Base-by-base conservation (phyloP, 2,797 vertebrate genomes). In the Enteromius mattozi region DNA sequence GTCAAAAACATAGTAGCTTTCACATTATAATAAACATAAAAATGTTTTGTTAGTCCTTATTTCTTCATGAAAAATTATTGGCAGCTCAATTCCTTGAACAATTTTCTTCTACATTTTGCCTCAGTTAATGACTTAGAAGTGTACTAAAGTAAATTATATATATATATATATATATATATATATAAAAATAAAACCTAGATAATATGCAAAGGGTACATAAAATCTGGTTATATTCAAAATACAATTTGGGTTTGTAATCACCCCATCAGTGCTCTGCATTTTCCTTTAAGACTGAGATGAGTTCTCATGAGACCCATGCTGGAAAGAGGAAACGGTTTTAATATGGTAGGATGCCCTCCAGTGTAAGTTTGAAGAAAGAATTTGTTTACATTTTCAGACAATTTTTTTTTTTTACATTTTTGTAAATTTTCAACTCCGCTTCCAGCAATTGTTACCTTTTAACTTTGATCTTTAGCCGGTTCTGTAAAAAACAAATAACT, bases 331-430 rank as follows among this genome's bases (percentile, higher is more conserved):
- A 54, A 65, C 66, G 1, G 19, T 37, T 70, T 51, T n/a, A 56
- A 83, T 65, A 61, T 21, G 27, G 21, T 54, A 78, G 3, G 10
- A 84, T 79, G 54, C 75, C 49, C 37, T 61, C 45, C 33, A 68
- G 66, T 65, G 65, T 59, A 69, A 40, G 65, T 42, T 42, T 37
- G 21, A 47, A 71, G 75, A 71, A 84, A 19, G 17, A 0, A 5
- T 24, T 33, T 49, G 21, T 42, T 42, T 54, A 54, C 2, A 12
- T 6, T 13, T 33, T 49, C 3, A 14, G 27, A 8, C 3, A 10
- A 12, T 19, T 14, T 56, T 56, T 59, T 30, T 51, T 49, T 69
- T 65, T 33, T 6, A 21, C 10, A 4, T 40, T 59, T 76, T 56
- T 76, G 8, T 56, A 45, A 35, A 27, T 59, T 30, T 10, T 45